Conservation (phyloP, 2,888 invertebrate species). For the Dasypogon diadema region DNA sequence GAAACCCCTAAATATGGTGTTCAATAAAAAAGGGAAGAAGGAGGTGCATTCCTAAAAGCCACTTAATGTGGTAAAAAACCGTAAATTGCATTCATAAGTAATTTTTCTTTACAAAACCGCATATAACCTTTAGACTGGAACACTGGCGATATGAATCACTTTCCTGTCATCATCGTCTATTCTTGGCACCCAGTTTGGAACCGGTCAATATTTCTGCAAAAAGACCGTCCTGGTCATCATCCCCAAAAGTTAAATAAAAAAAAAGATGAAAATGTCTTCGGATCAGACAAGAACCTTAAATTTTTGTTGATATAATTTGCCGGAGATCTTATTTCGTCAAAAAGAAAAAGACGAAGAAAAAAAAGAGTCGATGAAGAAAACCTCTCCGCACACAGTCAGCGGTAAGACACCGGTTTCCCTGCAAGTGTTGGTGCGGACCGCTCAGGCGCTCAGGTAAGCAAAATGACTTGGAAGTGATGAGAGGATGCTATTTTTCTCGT, state of each 20-base stretch:
- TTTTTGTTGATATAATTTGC: conserved; percentile 31
- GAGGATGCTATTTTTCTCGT: conserved; percentile 31
- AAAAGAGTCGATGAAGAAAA: conserved; percentile 11
- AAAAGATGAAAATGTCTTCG: not conserved
- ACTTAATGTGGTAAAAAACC: not conserved
- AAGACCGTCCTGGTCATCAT: not conserved
- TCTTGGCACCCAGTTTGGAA: not conserved
- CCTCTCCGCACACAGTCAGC: not conserved
- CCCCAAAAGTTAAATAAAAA: not conserved
- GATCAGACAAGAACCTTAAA: not conserved
- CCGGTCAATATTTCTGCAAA: not conserved
- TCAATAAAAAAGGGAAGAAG: no score
- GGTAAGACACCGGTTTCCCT: conserved; percentile 22
- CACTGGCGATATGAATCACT: conserved; percentile 2
- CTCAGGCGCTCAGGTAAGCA: conserved; percentile 10
- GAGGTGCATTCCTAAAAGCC: not conserved
- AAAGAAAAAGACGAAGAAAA: not conserved
- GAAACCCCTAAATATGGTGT: no score
- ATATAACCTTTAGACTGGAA: conserved; percentile 19
- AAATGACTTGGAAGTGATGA: not conserved
- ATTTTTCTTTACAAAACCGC: conserved; percentile 23
- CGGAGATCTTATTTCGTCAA: conserved; percentile 5
- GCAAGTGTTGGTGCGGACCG: conserved; percentile 16
- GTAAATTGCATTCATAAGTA: conserved; percentile 1
- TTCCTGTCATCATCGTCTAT: conserved; percentile 20